phyloP scores from a whole-genome alignment of 2,113 vertebrate genomes.

The Phalacrocorax carbo region DNA sequence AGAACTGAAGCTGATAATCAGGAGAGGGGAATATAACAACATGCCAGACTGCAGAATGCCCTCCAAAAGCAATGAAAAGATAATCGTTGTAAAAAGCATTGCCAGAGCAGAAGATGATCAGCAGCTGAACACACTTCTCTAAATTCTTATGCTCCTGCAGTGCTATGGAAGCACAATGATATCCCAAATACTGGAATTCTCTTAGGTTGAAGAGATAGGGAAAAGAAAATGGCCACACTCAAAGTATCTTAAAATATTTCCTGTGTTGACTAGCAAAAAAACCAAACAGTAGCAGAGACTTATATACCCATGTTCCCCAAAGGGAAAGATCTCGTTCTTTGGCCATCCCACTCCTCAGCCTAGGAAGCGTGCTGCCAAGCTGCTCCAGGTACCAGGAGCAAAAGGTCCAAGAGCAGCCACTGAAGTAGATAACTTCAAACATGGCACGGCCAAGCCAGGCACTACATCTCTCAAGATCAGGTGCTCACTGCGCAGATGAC shows the following conservation, averaged over 20 bases:
- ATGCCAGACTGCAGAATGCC: background rate
- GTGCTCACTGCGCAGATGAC: conserved; percentile 16
- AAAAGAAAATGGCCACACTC: background rate
- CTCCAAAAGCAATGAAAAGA: background rate
- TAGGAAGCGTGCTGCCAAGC: background rate
- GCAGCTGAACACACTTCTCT: background rate
- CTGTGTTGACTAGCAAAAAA: background rate
- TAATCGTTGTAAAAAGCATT: background rate
- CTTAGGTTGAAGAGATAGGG: background rate
- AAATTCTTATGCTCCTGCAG: background rate
- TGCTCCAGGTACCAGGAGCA: background rate
- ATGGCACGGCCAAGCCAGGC: background rate
- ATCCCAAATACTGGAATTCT: background rate
- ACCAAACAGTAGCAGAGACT: background rate
- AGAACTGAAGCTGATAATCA: background rate
- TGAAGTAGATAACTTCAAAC: background rate
- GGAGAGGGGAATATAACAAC: background rate
- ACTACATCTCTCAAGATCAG: background rate
- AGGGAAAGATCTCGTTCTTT: background rate
- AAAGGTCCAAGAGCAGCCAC: background rate
- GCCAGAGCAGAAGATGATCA: background rate
- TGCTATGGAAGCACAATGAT: background rate
- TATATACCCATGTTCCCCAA: background rate
- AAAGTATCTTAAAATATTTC: background rate
- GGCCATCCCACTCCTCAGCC: background rate